Percentiles rank a stretch among this genome's conserved stretches.
phyloP scores from a whole-genome alignment of 2,113 vertebrate genomes.

The Uropsilus gracilis region DNA sequence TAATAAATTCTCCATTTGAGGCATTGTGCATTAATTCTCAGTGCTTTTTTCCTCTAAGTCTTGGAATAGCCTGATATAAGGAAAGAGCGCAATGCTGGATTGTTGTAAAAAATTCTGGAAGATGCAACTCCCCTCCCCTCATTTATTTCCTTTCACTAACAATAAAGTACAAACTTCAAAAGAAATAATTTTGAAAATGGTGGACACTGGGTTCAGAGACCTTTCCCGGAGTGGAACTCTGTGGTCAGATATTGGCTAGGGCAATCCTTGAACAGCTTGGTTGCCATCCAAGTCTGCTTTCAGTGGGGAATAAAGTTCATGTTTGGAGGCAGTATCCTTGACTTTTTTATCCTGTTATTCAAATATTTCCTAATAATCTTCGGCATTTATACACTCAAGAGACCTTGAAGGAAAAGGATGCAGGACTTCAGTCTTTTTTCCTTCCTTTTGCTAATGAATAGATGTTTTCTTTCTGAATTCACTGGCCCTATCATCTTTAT shows the following conservation, averaged over 20 bases:
- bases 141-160: slow-evolving; percentile 65
- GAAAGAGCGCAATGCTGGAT: neutral
- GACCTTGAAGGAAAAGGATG: slow-evolving; percentile 79
- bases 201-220: neutral
- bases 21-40: neutral
- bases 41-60: neutral
- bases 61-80: neutral
- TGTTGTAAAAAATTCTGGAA: slow-evolving; percentile 16
- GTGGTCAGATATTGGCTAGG: slow-evolving; percentile 49
- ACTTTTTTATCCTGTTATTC: slow-evolving; percentile 83
- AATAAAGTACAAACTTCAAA: slow-evolving; percentile 70
- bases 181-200: slow-evolving; percentile 66
- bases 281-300: slow-evolving; percentile 74
- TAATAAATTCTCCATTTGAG: neutral
- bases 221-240: slow-evolving; percentile 50
- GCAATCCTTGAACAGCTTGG: slow-evolving; percentile 70
- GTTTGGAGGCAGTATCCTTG: slow-evolving; percentile 78
- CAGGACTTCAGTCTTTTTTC: slow-evolving; percentile 70
- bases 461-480: slow-evolving; percentile 78
- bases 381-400: slow-evolving; percentile 72
- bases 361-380: slow-evolving; percentile 81
- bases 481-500: slow-evolving; percentile 56
- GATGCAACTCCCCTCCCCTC: neutral
- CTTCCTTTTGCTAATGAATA: slow-evolving; percentile 80
- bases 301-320: slow-evolving; percentile 76